Evolutionary conservation across 2,797 vertebrate genomes (phyloP).

Genomic region (Sebastes vulpes): DNA sequence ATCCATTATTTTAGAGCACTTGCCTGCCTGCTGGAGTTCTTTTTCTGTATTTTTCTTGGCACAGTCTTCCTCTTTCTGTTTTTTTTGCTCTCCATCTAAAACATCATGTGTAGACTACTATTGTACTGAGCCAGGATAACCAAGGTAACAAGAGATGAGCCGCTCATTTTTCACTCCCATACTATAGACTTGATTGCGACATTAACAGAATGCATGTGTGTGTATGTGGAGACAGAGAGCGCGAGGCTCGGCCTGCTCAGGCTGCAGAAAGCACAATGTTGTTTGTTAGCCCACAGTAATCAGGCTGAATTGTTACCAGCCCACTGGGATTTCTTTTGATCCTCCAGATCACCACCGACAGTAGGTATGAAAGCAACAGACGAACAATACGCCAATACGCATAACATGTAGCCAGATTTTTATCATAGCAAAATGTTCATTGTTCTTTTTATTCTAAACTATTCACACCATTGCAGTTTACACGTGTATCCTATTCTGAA

Average conservation of each 20-base stretch:
- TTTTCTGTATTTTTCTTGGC: conserved; percentile 57
- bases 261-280: conserved; percentile 42
- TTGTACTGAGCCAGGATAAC: conserved; percentile 17
- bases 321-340: conserved; percentile 54
- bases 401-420: conserved; percentile 1
- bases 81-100: conserved; percentile 35
- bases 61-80: conserved; percentile 37
- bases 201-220: conserved; percentile 5
- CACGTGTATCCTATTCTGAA: conserved; percentile 11
- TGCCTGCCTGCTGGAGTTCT: conserved; percentile 42
- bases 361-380: conserved; percentile 52
- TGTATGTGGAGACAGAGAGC: not conserved
- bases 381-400: not conserved
- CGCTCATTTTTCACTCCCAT: conserved; percentile 12
- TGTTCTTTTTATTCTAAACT: not conserved
- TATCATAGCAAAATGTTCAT: not conserved
- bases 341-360: conserved; percentile 49
- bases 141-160: conserved; percentile 28
- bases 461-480: not conserved
- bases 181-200: conserved; percentile 32
- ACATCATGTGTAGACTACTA: conserved; percentile 22
- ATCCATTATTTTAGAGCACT: conserved; percentile 65
- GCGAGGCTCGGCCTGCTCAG: not conserved
- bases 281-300: conserved; percentile 62
- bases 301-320: conserved; percentile 56